Percentiles rank a stretch among this genome's conserved stretches.
phyloP scores from a whole-genome alignment of 37 sponge, comb jelly and placozoan species.

The Lycopodina hypogea region DNA sequence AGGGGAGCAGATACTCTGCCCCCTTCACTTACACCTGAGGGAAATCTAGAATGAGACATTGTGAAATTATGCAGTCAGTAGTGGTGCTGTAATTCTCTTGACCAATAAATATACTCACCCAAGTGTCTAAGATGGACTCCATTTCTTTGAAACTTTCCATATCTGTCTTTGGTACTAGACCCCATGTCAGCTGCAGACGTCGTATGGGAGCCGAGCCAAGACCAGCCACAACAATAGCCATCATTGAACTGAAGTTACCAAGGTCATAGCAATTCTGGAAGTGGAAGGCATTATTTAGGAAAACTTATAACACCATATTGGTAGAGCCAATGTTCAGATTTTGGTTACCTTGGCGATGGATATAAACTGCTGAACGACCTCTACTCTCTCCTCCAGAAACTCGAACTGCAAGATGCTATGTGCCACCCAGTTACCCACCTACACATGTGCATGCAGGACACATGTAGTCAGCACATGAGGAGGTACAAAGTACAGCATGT shows the following conservation, averaged over 20 bases:
- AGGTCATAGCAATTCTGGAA: conserved; percentile 69
- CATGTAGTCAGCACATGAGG: too few relatives aligned
- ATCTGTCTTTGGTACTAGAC: conserved; percentile 35
- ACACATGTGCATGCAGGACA: neutral
- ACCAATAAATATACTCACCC: too few relatives aligned
- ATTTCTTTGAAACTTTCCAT: conserved; percentile 60
- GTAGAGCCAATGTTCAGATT: neutral
- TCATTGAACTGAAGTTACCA: conserved; percentile 79
- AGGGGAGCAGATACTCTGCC: neutral
- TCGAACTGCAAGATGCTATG: conserved; percentile 48
- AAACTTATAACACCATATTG: too few relatives aligned
- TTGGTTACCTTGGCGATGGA: conserved; percentile 45
- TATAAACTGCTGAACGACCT: conserved; percentile 60
- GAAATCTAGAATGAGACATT: too few relatives aligned
- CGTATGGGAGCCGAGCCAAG: conserved; percentile 73
- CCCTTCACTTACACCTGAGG: too few relatives aligned
- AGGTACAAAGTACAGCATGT: too few relatives aligned
- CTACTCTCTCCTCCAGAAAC: conserved; percentile 67
- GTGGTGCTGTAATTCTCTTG: too few relatives aligned
- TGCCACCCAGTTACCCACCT: conserved; percentile 83
- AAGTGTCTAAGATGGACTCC: conserved; percentile 57
- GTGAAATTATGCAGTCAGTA: too few relatives aligned
- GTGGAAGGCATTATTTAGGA: too few relatives aligned
- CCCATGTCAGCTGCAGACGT: conserved; percentile 75
- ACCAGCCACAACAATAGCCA: conserved; percentile 85